These are phyloP conservation scores for Pyrocoelia pectoralis DNA, from an alignment of 2,888 invertebrate genomes.

Conservation along the genomic window DNA sequence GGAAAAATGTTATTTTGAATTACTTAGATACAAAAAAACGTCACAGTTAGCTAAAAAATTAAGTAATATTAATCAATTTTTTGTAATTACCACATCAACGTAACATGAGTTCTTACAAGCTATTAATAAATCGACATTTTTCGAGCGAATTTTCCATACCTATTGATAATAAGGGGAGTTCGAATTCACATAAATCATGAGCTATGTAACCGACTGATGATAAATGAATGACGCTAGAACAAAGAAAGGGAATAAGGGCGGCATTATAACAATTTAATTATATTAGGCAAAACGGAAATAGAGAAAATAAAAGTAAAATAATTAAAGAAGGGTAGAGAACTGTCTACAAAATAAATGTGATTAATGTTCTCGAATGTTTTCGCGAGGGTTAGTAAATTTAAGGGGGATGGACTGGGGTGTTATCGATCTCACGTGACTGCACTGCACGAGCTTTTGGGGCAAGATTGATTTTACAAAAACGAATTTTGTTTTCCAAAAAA, in stretches of 20 bases:
- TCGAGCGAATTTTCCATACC: too few species aligned
- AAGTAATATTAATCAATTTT: too few species aligned
- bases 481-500: conserved; percentile 17
- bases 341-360: conserved; percentile 37
- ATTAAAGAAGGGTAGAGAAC: conserved; percentile 26
- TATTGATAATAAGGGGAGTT: too few species aligned
- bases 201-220: too few species aligned
- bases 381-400: conserved; percentile 37
- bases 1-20: too few species aligned
- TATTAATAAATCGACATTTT: too few species aligned
- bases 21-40: too few species aligned
- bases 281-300: neutral
- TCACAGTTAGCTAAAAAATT: too few species aligned
- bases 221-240: too few species aligned
- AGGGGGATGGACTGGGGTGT: conserved; percentile 33
- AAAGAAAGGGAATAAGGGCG: neutral
- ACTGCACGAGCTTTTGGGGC: conserved; percentile 26
- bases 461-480: conserved; percentile 34
- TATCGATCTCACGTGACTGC: conserved; percentile 39
- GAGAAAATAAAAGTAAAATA: conserved; percentile 17
- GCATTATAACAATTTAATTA: conserved; percentile 10
- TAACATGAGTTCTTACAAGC: too few species aligned
- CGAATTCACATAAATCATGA: too few species aligned
- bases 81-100: too few species aligned
- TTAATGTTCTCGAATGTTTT: conserved; percentile 39